Evolutionary conservation across 2,888 invertebrate genomes (phyloP), one percentile per base, ranked within the genome.

Genomic region (Volucella bombylans): DNA sequence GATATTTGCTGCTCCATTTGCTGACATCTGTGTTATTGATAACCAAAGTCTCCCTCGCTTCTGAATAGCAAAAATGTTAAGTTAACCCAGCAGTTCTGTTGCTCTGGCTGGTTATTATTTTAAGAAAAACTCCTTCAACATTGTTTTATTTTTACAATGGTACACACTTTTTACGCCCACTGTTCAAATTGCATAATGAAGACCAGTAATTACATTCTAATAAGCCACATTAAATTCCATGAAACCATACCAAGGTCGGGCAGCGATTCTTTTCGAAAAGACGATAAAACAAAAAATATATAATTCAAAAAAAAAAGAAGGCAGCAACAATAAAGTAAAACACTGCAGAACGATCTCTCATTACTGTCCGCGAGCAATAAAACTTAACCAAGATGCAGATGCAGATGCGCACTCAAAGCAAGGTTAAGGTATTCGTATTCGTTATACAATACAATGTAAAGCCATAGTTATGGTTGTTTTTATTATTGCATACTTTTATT

Each of bases 391-490:
- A 71, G 69, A 79, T 71, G 67, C 83, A 69, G 69, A 78, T 78
- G 78, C 78, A 76, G 81, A 82, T 82, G 82, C 67, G 61, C 83
- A 74, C 79, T 79, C 57, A 78, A 69, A 45, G 80, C 83, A 85
- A 85, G 83, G 83, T 80, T 85, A 85, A 85, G 83, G 80, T 80
- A 85, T 85, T 80, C 80, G 71, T 65, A 23, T 23, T 23, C 23
- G 23, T 23, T 23, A 23, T 23, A 23, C 23, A 50, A 68, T 83
- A 85, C 83, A 85, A 80, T 80, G 83, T 85, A 85, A 80, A 80
- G 69, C 47, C 64, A 74, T 74, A 79, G 79, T 83, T 79, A 83
- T 83, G 80, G 83, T 76, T 85, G 74, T 80, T 85, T 85, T 85
- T 74, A 71, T 85, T 85, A 67, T 57, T 80, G 74, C 69, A 67